phyloP scores from a whole-genome alignment of 1,140 invertebrate species.

The Habropoda laboriosa region DNA sequence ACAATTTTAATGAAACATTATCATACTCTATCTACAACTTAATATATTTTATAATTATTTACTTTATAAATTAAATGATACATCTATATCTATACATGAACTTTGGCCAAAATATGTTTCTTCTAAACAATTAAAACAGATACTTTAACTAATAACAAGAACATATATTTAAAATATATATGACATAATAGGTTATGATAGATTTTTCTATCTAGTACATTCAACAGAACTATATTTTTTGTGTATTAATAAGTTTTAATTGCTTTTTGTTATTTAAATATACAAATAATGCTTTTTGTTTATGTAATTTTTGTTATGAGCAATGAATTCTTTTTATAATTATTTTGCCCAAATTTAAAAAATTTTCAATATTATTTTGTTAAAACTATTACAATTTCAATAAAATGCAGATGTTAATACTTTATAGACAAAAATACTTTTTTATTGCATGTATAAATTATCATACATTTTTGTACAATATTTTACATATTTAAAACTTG shows the following conservation, averaged over 20 bases:
- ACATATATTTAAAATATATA: constrained; percentile 12
- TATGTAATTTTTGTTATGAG: not conserved
- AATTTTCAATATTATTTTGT: not conserved
- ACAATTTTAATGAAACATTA: constrained; percentile 18
- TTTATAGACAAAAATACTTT: not conserved
- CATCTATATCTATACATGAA: not conserved
- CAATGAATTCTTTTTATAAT: not conserved
- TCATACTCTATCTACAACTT: not conserved
- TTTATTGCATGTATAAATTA: constrained; percentile 23
- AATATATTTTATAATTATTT: constrained; percentile 24
- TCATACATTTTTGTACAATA: constrained; percentile 6
- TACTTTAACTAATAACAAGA: not conserved
- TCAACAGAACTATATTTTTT: not conserved
- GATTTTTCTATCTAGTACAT: constrained; percentile 1
- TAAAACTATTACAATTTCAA: not conserved
- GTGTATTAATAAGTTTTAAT: not conserved
- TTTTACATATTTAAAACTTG: constrained; percentile 8
- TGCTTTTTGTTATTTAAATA: not conserved
- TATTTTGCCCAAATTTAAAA: not conserved
- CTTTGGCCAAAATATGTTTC: constrained; percentile 11
- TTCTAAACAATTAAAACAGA: not conserved
- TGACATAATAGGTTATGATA: not conserved
- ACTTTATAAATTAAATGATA: not conserved
- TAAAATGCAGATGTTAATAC: not conserved
- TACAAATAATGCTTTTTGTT: not conserved